Conservation (phyloP, 2,888 invertebrate genomes). For the Octonoba sinensis region DNA sequence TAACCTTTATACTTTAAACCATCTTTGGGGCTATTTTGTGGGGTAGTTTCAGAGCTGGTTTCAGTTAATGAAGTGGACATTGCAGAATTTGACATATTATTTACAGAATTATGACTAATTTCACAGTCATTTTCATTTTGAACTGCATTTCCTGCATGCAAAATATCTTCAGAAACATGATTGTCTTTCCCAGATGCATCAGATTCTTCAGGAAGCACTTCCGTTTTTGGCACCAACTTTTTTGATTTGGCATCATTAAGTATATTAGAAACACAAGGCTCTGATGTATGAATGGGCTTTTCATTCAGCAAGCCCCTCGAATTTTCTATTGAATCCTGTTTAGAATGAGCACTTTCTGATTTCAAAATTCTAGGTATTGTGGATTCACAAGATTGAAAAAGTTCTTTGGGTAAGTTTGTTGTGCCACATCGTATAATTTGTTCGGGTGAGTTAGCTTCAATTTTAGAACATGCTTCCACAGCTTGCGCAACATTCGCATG, state of each 20-base stretch:
- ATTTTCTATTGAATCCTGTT: slow-evolving; percentile 30
- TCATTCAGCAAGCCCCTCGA: slow-evolving; percentile 20
- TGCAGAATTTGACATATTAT: slow-evolving; percentile 12
- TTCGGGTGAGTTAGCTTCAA: background rate
- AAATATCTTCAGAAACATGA: background rate
- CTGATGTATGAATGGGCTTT: slow-evolving; percentile 19
- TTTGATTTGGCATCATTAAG: slow-evolving; percentile 30
- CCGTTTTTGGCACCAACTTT: slow-evolving; percentile 20
- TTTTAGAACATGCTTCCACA: background rate
- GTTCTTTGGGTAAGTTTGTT: no score
- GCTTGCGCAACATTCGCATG: slow-evolving; percentile 14
- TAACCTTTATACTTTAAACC: slow-evolving; percentile 64
- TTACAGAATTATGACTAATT: slow-evolving; percentile 4
- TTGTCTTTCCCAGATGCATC: background rate
- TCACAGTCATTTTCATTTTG: background rate
- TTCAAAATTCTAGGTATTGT: background rate
- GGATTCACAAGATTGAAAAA: no score
- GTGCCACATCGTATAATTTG: background rate
- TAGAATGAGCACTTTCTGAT: slow-evolving; percentile 11
- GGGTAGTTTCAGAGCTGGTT: slow-evolving; percentile 5
- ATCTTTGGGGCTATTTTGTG: slow-evolving; percentile 17
- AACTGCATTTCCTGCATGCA: background rate
- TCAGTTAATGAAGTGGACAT: slow-evolving; percentile 11
- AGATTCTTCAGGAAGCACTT: background rate
- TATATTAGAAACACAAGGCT: slow-evolving; percentile 14